Conservation (phyloP, 2,888 invertebrate species). For the Hirtodrosophila trivittata region DNA sequence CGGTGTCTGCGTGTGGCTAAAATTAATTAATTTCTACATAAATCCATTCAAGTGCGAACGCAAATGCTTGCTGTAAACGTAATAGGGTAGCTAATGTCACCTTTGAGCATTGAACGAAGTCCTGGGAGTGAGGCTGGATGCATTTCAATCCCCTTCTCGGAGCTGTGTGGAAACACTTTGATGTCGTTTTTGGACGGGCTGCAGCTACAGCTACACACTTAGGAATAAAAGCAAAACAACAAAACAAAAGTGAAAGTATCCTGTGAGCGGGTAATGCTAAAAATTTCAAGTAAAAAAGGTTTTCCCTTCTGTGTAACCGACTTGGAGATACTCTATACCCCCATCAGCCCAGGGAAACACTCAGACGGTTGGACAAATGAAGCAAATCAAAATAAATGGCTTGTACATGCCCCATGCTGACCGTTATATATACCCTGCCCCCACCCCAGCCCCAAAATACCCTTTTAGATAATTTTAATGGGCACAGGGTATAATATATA, state of each 20-base stretch:
- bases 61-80: no score
- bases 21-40: no score
- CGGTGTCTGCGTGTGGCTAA: no score
- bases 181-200: conserved; percentile 36
- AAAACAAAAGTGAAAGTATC: conserved; percentile 13
- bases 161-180: conserved; percentile 35
- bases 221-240: conserved; percentile 16
- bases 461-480: conserved; percentile 7
- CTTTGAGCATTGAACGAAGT: background rate
- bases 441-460: conserved; percentile 1
- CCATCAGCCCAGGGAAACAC: background rate
- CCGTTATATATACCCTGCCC: no score
- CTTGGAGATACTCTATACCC: background rate
- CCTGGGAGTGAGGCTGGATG: background rate
- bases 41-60: background rate
- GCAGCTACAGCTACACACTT: conserved; percentile 40
- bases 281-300: background rate
- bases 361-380: background rate
- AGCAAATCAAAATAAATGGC: background rate
- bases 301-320: no score
- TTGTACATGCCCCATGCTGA: background rate
- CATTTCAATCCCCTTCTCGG: conserved; percentile 4
- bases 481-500: conserved; percentile 13
- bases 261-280: conserved; percentile 25
- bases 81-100: background rate